Evolutionary conservation across 2,113 vertebrate genomes (phyloP), one percentile per base, ranked within the genome.

Genomic region (Rhagologus leucostigma): DNA sequence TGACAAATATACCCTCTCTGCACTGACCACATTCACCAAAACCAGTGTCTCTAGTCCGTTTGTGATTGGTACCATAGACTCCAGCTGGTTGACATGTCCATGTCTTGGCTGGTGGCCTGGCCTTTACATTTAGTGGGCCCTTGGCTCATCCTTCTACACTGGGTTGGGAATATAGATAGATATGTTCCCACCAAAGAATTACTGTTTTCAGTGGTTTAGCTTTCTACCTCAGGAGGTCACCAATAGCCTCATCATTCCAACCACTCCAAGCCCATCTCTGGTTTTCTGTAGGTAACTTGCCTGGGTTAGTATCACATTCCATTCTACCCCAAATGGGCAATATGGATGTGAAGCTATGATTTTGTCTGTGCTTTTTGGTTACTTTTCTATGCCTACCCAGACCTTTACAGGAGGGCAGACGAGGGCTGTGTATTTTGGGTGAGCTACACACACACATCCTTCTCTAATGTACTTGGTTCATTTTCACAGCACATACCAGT

Each of bases 201-300:
- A 47, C 23, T 52, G 2, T 47, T 87, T 87, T 52, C 41, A 35
- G 6, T 69, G 9, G 3, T 74, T 84, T 20, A 50, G 8, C 16
- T 77, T 77, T 78, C 19, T 62, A 44, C 44, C 18, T 65, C 37
- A 84, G 13, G 13, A 77, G 13, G 33, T 74, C 53, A 39, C 27
- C n/a, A 57, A 39, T 12, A 59, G 6, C 5, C 18, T 85, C 37
- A 26, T 33, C 0, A 0, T 10, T 86, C 47, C 11, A 13, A n/a
- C 35, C 3, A 0, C 42, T 86, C 18, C 24, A 62, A 67, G 18
- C 3, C n/a, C 15, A 41, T 39, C 32, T 82, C 52, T 65, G 22
- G 23, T 46, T 83, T 90, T 59, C 14, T 49, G 11, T 35, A 23
- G 20, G 52, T 53, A 59, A 32, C 3, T 80, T 73, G 42, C 10